Evolutionary conservation across 2,888 invertebrate genomes (phyloP), one percentile per base, ranked within the genome.

Genomic region (Drosophila kanekoi): DNA sequence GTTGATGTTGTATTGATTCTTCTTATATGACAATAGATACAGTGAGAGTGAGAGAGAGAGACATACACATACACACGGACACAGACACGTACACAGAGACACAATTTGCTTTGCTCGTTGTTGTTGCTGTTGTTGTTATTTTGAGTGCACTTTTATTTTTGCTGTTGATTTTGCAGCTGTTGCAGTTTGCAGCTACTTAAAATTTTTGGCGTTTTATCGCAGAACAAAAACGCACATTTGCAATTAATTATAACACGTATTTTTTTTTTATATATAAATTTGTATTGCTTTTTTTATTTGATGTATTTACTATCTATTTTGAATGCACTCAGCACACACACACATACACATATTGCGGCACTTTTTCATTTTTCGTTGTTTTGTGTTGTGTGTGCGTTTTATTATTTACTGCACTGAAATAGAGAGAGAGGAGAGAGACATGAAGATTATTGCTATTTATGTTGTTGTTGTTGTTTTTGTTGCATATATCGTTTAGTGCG

Each of bases 161-260:
- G 63, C 43, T 58, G 49, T 57, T 38, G 56, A 49, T 60, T 28
- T 51, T 75, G 78, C 76, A 76, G 78, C 76, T 79, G 76, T 75
- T 79, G 69, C 80, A 65, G 60, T 79, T 77, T 58, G 64, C 75
- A 74, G 63, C 64, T 76, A 64, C 53, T 61, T 72, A 54, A 53
- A 35, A 40, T 59, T 61, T 64, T 66, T 61, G 41, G 41, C 48
- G 59, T 68, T 66, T 60, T 47, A 41, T 52, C n/a, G 38, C 48
- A 53, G 43, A 72, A 68, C 47, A 56, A 57, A 33, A 63, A 60
- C 48, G 48, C 57, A 43, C 38, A 14, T 57, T 63, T 63, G 35
- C 18, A 33, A 43, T 53, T 49, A 41, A 48, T 41, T 49, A 38
- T 53, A 45, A 33, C 41, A 60, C 51, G 35, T 57, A 38, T 47